Evolutionary conservation across 2,888 invertebrate species (phyloP), one percentile per base, ranked within the genome.

Genomic region (Petrolisthes cinctipes): DNA sequence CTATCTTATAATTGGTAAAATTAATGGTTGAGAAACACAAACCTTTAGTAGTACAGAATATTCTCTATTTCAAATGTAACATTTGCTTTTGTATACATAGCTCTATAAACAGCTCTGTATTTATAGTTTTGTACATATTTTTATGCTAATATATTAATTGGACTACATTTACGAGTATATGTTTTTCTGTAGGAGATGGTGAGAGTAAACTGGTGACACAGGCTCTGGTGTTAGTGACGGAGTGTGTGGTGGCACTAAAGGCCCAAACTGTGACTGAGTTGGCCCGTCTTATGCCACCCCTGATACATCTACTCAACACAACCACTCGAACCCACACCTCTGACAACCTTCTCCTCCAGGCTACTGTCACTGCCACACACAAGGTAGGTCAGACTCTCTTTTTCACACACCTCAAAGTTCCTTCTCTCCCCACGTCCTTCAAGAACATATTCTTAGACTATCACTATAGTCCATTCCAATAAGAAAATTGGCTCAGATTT

Each of bases 151-250:
- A 75, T 23, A 75, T 20, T 9, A 2, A 9, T n/a, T 75, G 11
- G 7, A 75, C 75, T n/a, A n/a, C 7, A n/a, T 14, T n/a, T n/a
- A 23, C 20, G 4, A 75, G 9, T 75, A 9, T 9, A 75, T 14
- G 17, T 9, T 75, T 71, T 80, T 11, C 17, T 73, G 7, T 61
- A 57, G 5, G 51, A 84, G 84, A 57, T 23, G 78, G 37, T 20
- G 78, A 80, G 20, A 57, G 37, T 57, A 82, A 76, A 20, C n/a
- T 90, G 37, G 79, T 84, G 53, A 90, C 83, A 3, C 90, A 90
- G 61, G 83, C 88, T 4, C 68, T 86, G 37, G 61, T 90, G 71
- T 85, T 90, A 53, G 83, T 83, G 23, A 80, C 90, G 0, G 90
- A 90, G 78, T 61, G 73, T 80, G 88, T 90, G 56, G 86, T 56